Base-by-base conservation (phyloP, 1,140 invertebrate genomes). In the Drosophila ogumai region DNA sequence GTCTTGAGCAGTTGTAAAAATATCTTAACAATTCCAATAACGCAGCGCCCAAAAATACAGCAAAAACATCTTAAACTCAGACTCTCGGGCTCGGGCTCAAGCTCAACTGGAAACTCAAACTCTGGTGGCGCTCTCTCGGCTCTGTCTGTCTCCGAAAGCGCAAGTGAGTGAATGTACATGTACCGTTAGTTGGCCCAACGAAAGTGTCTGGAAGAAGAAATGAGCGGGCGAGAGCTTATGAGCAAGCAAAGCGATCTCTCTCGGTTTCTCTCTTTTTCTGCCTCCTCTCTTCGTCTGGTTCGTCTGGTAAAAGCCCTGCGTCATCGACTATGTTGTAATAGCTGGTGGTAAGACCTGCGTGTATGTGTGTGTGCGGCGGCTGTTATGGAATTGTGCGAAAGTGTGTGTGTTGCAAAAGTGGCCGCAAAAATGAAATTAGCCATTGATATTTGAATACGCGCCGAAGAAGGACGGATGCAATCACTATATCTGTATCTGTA, bases 21-120 rank as follows among this genome's bases (percentile, higher is more conserved):
- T 91, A 91, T 91, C 81, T 78, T 79, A 91, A 91, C 84, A 79
- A 91, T 91, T 91, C 86, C 68, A 91, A 91, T 90, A 90, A 85
- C 85, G 85, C 81, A 90, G 85, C 58, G 76, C 84, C 76, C 63
- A 88, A 87, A 86, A 86, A 71, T 71, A 55, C 32, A 32, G 25
- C 17, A 28, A 43, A 56, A 32, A 17, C n/a, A 50, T 47, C 43
- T 71, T 28, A 41, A 25, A 8, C 61, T 46, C 31, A n/a, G 59
- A 55, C 49, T 46, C 6, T 47, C 46, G 3, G 22, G 12, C 6
- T 47, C 46, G 3, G 22, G 12, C 47, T 69, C 31, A n/a, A 17
- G 9, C 28, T 43, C 25, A 28, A 28, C 25, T 28, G 25, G 15
- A 59, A 36, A 44, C 38, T 44, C 3, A 34, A 4, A 15, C 31